Percentiles rank a stretch among this genome's conserved stretches.
These are phyloP conservation scores for Marcusenius ussheri DNA, from an alignment of 2,113 vertebrate genomes.

Conservation along the genomic window DNA sequence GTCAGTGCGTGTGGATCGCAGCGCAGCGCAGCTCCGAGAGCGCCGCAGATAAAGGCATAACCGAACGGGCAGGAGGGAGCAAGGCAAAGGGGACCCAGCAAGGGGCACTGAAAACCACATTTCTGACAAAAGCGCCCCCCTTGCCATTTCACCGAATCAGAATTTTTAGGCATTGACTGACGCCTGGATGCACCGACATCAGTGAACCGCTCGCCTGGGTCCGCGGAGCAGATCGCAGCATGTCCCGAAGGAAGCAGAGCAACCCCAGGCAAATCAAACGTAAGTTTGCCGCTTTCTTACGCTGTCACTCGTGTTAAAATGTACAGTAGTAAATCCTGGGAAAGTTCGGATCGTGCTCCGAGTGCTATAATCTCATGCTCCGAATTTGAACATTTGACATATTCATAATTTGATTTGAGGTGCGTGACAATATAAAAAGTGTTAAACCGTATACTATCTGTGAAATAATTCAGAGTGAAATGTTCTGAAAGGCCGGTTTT, in stretches of 20 bases:
- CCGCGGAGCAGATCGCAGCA: conserved; percentile 50
- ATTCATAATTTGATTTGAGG: not conserved
- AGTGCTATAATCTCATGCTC: not conserved
- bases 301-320: not conserved
- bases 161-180: conserved; percentile 48
- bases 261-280: conserved; percentile 85
- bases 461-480: not conserved
- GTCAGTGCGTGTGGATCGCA: conserved; percentile 35
- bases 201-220: conserved; percentile 33
- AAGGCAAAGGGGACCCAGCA: not conserved
- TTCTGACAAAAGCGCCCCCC: not conserved
- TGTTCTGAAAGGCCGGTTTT: not conserved
- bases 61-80: not conserved
- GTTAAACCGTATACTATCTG: not conserved
- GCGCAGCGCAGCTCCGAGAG: conserved; percentile 23
- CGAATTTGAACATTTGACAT: not conserved
- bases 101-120: not conserved
- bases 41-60: conserved; percentile 9
- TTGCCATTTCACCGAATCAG: conserved; percentile 22
- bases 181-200: conserved; percentile 56
- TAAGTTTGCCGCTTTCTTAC: conserved; percentile 56
- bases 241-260: conserved; percentile 87
- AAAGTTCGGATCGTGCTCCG: not conserved
- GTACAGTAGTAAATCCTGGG: not conserved
- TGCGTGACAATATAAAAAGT: not conserved